These are phyloP conservation scores for Lampris incognitus DNA, from an alignment of 2,113 vertebrate species.

Conservation along the genomic window DNA sequence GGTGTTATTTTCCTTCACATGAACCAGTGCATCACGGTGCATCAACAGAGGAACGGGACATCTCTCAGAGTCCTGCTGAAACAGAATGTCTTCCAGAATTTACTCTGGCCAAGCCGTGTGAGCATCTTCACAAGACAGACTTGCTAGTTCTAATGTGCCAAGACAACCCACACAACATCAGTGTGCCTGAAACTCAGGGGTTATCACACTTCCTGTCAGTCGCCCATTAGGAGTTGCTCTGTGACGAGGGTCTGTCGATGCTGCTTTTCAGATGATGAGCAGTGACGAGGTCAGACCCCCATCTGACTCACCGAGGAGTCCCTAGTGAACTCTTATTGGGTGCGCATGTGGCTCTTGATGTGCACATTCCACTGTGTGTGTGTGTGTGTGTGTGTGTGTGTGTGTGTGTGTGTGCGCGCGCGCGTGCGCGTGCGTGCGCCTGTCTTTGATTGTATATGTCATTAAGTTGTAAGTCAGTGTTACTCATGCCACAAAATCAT, in stretches of 20 bases:
- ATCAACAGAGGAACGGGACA: too few species aligned
- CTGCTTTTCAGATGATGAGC: not conserved
- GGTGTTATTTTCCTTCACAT: not conserved
- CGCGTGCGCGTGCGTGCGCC: rapidly evolving
- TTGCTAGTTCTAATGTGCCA: too few species aligned
- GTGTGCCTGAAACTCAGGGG: not conserved
- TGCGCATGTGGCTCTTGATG: not conserved
- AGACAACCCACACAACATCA: too few species aligned
- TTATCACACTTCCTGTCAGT: slow-evolving; percentile 1
- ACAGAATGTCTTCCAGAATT: too few species aligned
- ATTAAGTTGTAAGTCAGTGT: not conserved
- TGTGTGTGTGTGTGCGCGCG: not conserved
- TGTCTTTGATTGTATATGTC: not conserved
- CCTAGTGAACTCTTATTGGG: not conserved
- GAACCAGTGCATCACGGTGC: too few species aligned
- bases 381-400: not conserved
- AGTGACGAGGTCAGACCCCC: not conserved
- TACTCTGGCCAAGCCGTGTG: too few species aligned
- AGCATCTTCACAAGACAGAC: too few species aligned
- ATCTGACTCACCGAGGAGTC: not conserved
- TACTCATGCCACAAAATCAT: not conserved
- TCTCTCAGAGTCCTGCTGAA: too few species aligned
- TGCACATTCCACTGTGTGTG: not conserved
- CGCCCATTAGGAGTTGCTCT: not conserved
- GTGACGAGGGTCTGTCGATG: not conserved